Conservation (phyloP, 2,113 vertebrate genomes). For the Rhipidura dahli region DNA sequence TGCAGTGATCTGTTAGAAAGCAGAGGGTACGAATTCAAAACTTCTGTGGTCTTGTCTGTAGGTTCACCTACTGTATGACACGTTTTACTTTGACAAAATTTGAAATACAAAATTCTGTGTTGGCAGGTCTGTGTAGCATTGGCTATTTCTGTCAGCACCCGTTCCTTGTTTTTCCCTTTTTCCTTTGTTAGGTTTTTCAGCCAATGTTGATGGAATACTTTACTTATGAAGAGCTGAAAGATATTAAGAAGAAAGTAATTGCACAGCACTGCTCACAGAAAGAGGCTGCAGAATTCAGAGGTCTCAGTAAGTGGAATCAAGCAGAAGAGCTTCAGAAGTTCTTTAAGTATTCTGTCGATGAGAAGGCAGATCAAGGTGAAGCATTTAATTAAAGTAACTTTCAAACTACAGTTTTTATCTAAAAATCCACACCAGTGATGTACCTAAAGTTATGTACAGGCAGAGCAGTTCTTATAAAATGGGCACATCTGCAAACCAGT, state of each 20-base stretch:
- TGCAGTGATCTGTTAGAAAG: neutral
- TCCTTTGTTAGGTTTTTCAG: conserved; percentile 89
- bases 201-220: conserved; percentile 99
- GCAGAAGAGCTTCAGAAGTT: conserved; percentile 91
- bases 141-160: neutral
- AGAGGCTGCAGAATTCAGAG: conserved; percentile 83
- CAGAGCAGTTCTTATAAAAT: neutral
- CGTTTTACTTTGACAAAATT: neutral
- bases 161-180: neutral
- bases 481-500: neutral
- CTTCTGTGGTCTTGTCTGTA: neutral
- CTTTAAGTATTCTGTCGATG: conserved; percentile 93
- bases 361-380: conserved; percentile 90
- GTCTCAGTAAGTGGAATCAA: conserved; percentile 88
- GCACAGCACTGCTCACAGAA: conserved; percentile 91
- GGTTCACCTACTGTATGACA: neutral
- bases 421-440: neutral
- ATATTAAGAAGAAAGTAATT: conserved; percentile 97
- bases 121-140: neutral
- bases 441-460: neutral
- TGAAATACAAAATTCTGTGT: neutral
- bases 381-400: neutral
- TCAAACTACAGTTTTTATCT: neutral
- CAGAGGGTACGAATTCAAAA: neutral
- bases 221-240: conserved; percentile 95